phyloP scores from a whole-genome alignment of 2,888 invertebrate species.

The Sialis fuliginosa region DNA sequence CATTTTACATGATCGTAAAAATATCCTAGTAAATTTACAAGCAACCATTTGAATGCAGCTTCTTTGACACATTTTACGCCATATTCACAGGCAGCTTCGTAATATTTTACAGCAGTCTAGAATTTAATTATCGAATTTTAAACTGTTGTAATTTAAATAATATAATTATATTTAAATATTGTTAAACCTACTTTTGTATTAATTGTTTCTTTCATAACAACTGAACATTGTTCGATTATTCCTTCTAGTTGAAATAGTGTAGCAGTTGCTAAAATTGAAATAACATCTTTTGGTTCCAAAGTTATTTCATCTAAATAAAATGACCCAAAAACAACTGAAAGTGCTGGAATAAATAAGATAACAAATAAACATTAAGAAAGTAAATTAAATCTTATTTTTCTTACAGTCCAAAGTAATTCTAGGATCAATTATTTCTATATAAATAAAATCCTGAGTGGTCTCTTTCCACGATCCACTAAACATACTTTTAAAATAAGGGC shows the following conservation, averaged over 20 bases:
- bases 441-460: constrained; percentile 41
- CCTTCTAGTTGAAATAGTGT: constrained; percentile 57
- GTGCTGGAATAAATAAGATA: constrained; percentile 29
- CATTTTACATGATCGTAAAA: constrained; percentile 35
- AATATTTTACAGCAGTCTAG: constrained; percentile 47
- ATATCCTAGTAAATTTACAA: constrained; percentile 45
- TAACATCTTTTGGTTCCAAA: constrained; percentile 45
- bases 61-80: constrained; percentile 42
- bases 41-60: constrained; percentile 48
- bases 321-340: constrained; percentile 54
- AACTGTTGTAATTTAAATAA: not conserved
- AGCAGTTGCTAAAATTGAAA: constrained; percentile 52
- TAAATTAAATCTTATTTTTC: constrained; percentile 11
- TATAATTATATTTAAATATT: not conserved
- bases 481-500: constrained; percentile 66
- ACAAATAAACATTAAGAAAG: constrained; percentile 5
- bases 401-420: constrained; percentile 49
- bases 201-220: constrained; percentile 58
- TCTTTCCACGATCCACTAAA: constrained; percentile 66
- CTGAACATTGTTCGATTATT: constrained; percentile 51
- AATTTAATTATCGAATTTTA: not conserved
- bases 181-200: constrained; percentile 32
- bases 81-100: constrained; percentile 48
- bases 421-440: constrained; percentile 52
- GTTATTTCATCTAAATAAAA: constrained; percentile 58